A percentile compares a stretch with the other conserved stretches of the same genome.
These are phyloP conservation scores for Xenus cinereus DNA, from an alignment of 2,113 vertebrate genomes.

Conservation along the genomic window DNA sequence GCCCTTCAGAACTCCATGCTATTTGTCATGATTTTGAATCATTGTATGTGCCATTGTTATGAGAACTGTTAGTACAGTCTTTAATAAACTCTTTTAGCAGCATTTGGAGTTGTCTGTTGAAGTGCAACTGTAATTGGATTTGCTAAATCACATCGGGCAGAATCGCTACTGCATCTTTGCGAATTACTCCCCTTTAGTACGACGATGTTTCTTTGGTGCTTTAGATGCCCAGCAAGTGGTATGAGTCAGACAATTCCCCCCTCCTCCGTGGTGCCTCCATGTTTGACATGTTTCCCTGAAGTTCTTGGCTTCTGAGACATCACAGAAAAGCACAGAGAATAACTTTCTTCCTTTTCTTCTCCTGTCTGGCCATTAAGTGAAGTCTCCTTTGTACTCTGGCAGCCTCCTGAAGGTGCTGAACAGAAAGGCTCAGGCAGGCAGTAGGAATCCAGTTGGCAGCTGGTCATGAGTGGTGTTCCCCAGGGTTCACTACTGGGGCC, in stretches of 20 bases:
- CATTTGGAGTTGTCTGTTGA: conserved; percentile 25
- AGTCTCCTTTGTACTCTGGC: neutral
- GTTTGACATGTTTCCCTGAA: neutral
- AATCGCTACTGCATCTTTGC: neutral
- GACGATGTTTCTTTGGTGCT: neutral
- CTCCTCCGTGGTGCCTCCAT: neutral
- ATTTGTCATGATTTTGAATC: conserved; percentile 65
- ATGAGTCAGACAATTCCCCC: neutral
- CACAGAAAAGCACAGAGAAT: neutral
- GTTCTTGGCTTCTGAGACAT: neutral
- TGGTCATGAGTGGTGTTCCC: neutral
- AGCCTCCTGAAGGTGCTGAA: neutral
- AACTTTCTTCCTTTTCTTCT: neutral
- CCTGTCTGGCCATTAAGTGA: neutral
- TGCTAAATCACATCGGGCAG: neutral
- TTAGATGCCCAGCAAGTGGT: neutral
- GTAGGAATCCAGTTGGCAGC: neutral
- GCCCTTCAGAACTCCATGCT: conserved; percentile 28
- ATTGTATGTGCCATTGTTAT: conserved; percentile 74
- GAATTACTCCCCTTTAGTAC: neutral
- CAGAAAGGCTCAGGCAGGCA: neutral
- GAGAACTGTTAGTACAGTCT: conserved; percentile 63
- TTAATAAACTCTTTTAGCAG: conserved; percentile 79
- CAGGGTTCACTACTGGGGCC: neutral
- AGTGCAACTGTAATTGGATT: neutral